Evolutionary conservation across 2,797 vertebrate genomes (phyloP).

Genomic region (Novumbra hubbsi): DNA sequence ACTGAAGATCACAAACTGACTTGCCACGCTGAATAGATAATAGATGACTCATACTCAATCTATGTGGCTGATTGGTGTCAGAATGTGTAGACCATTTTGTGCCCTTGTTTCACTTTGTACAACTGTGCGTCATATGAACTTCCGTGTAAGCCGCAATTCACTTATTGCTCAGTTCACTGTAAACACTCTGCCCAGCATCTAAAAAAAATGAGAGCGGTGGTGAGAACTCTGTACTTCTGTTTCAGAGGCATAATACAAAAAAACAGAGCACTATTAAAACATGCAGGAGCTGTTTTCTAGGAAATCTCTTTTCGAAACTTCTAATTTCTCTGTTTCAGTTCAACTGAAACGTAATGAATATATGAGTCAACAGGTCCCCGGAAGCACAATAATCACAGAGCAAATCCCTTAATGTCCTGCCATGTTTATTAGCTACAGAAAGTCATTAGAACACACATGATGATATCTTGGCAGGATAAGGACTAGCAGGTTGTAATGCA

Average conservation of each 20-base stretch:
- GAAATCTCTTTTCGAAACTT: neutral
- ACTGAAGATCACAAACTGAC: conserved; percentile 16
- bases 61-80: too few species aligned
- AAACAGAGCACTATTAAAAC: neutral
- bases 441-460: neutral
- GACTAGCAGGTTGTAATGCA: neutral
- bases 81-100: too few species aligned
- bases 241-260: neutral
- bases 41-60: conserved; percentile 19
- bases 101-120: conserved; percentile 24
- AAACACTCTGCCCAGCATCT: neutral
- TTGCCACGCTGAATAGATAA: neutral
- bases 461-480: conserved; percentile 10
- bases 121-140: conserved; percentile 29
- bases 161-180: neutral
- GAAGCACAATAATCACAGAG: conserved; percentile 3
- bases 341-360: conserved; percentile 5
- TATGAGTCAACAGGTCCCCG: neutral
- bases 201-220: neutral
- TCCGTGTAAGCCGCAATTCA: neutral
- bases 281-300: neutral
- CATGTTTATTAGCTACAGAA: conserved; percentile 4
- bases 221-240: neutral
- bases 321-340: neutral
- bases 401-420: conserved; percentile 10